Evolutionary conservation across 2,113 vertebrate genomes (phyloP), one percentile per base, ranked within the genome.

Genomic region (Vulpes ferrilata): DNA sequence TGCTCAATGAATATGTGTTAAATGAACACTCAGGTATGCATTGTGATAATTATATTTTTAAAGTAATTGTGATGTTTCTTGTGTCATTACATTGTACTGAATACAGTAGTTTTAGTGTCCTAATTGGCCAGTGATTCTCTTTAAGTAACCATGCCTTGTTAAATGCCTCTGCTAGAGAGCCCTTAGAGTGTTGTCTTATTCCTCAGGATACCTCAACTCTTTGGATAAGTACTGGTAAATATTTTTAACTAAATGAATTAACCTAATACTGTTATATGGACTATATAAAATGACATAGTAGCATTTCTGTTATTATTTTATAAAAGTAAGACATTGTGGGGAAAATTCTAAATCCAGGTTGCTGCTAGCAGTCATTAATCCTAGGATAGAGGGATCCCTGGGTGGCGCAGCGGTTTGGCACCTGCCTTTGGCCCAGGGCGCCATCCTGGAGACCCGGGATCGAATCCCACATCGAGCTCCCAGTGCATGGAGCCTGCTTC

Each of bases 231-330:
- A 25, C 27, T 87, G n/a, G 12, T 32, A 51, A 96, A 87, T 89
- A 57, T 64, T 84, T 65, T 74, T 30, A 97, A 35, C 12, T 57
- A 60, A 83, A 55, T 87, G 67, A 71, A 74, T 73, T 79, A 73
- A 59, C 55, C 9, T 84, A 51, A 93, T 88, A 62, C 62, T 90
- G 51, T 38, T 69, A 67, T 17, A n/a, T 65, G 12, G 30, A 83
- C 15, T 64, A 1, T 4, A 51, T 65, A 73, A 57, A 25, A 5
- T 95, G 53, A 55, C 19, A 76, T 69, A 20, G 32, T 69, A 19
- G 17, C 10, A 69, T 85, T 94, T 84, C 69, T 88, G 3, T 38
- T 17, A 71, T 85, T 93, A 55, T 74, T 94, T 88, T 88, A 67
- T 93, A 43, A 57, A 95, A 74, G 64, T 62, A 80, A 96, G 11